These are phyloP conservation scores for Acridotheres tristis DNA, from an alignment of 2,797 vertebrate genomes.

Conservation along the genomic window DNA sequence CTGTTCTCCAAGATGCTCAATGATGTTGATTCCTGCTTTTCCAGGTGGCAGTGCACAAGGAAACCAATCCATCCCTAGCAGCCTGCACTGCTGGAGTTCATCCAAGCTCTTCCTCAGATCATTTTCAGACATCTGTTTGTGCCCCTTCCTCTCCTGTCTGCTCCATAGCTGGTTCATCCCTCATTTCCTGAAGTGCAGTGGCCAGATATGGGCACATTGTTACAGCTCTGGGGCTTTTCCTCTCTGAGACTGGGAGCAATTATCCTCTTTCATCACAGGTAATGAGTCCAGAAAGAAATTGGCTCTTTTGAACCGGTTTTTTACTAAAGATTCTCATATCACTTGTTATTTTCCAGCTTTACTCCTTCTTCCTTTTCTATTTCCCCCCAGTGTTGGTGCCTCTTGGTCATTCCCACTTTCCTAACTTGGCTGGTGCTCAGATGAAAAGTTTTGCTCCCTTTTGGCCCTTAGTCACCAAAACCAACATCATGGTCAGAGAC, in stretches of 20 bases:
- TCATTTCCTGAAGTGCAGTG: neutral
- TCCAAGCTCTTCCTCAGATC: neutral
- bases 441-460: neutral
- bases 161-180: neutral
- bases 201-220: fast-evolving
- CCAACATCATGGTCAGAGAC: neutral
- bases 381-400: neutral
- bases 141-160: neutral
- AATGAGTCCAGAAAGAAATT: neutral
- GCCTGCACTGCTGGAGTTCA: neutral
- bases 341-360: neutral
- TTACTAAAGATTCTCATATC: neutral
- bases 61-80: neutral
- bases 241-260: neutral
- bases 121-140: neutral
- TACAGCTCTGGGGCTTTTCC: neutral
- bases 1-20: fast-evolving
- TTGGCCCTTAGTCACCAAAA: neutral
- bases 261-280: neutral
- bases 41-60: neutral
- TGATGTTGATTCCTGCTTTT: neutral
- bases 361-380: neutral
- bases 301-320: neutral
- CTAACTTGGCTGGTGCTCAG: fast-evolving
- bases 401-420: neutral